Evolutionary conservation across 2,113 vertebrate species (phyloP).

Genomic region (Nibea albiflora): DNA sequence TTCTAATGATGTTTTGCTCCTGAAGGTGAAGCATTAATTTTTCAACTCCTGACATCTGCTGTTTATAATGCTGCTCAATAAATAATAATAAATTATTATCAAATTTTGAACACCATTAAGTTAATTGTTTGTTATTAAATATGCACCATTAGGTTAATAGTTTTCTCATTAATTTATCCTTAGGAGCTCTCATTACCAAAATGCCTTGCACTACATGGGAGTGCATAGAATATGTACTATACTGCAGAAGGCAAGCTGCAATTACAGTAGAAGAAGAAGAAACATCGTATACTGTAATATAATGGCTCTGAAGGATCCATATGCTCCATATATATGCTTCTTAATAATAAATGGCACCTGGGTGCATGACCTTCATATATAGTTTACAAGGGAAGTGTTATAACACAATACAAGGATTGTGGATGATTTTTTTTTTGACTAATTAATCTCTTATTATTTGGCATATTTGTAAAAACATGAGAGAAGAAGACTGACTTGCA

Average conservation of each 20-base stretch:
- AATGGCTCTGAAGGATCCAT: neutral
- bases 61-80: constrained; percentile 11
- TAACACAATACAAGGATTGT: too few species aligned
- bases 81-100: constrained; percentile 14
- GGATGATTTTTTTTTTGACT: too few species aligned
- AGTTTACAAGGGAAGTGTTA: too few species aligned
- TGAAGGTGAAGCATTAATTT: constrained; percentile 16
- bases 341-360: neutral
- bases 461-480: too few species aligned
- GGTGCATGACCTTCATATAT: neutral
- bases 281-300: neutral
- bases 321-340: neutral
- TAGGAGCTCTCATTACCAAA: neutral
- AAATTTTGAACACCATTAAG: constrained; percentile 37
- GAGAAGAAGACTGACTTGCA: too few species aligned
- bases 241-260: constrained; percentile 1
- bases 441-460: too few species aligned
- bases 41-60: constrained; percentile 22
- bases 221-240: neutral
- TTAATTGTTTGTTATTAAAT: constrained; percentile 43
- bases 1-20: constrained; percentile 1
- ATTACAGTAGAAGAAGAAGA: neutral
- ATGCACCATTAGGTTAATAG: constrained; percentile 37
- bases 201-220: neutral
- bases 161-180: constrained; percentile 24